Base-by-base conservation (phyloP, 2,888 invertebrate species). In the Electrophaes corylata region DNA sequence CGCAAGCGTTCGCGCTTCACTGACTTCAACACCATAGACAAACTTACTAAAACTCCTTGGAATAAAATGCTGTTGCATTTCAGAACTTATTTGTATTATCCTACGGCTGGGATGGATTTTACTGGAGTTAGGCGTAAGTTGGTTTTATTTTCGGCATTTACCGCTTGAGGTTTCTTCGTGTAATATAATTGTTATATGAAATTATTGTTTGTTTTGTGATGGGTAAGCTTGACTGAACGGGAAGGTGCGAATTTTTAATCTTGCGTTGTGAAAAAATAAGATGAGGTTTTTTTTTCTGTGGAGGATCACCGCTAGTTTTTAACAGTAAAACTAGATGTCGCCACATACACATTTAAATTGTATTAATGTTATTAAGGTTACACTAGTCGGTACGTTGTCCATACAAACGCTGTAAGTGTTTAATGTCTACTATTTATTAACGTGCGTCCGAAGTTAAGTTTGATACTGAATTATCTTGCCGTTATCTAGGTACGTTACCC, bases 1-100 rank as follows among this genome's bases (percentile, higher is more conserved):
- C 75, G 79, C 88, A 88, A 87, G 88, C 87, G 84, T 87, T 85
- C 83, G 85, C 77, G 91, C 90, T 83, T 86, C 88, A 70, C 84
- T 83, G 88, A 82, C 75, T 78, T 70, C 75, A 72, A 73, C 67
- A 37, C 60, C 14, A 31, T 35, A 44, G 4, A 5, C 12, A 52
- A 66, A 59, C 4, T 16, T 26, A 20, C 4, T 0, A 19, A 37
- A 20, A 4, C 37, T 46, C 18, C 11, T 29, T 11, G 20, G 0
- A 23, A 0, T 1, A 16, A 11, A 8, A 6, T 3, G 6, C 16
- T 29, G n/a, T 33, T 14, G 16, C 4, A 78, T 57, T 75, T 48
- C 73, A 23, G 37, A 57, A 65, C 63, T 60, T 80, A 71, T 67
- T 23, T 40, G 35, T 1, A 20, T 8, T 0, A 4, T 0, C 11